These are phyloP conservation scores for Drosophila siamana DNA, from an alignment of 2,888 invertebrate species.

Conservation along the genomic window DNA sequence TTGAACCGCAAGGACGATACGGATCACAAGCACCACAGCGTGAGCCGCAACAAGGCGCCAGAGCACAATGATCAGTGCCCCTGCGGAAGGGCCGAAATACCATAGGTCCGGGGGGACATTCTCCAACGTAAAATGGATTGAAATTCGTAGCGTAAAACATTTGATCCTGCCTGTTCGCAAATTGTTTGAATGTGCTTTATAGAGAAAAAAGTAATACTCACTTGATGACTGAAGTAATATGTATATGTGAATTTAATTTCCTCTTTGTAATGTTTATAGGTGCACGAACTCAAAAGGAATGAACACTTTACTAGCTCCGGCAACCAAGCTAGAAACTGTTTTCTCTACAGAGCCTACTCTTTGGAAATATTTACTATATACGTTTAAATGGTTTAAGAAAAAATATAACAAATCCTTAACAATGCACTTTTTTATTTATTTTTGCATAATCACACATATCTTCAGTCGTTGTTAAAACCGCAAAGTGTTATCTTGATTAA, in stretches of 20 bases:
- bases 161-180: too few relatives aligned
- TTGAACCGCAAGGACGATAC: too few relatives aligned
- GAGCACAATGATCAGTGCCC: neutral
- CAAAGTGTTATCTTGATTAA: conserved; percentile 6
- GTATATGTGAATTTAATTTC: neutral
- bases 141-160: neutral
- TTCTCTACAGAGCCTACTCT: neutral
- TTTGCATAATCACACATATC: conserved; percentile 3
- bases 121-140: neutral
- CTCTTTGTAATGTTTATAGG: neutral
- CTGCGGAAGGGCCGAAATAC: neutral
- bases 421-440: conserved; percentile 1
- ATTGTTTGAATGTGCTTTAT: too few relatives aligned
- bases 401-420: too few relatives aligned
- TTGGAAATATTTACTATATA: too few relatives aligned
- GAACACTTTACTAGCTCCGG: neutral
- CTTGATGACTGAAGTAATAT: neutral
- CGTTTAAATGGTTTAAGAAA: too few relatives aligned
- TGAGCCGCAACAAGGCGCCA: neutral
- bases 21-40: neutral
- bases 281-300: neutral
- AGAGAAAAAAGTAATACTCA: too few relatives aligned
- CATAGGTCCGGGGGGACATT: neutral
- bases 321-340: neutral
- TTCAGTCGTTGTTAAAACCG: conserved; percentile 12